Percentiles rank a stretch among this genome's conserved stretches.
phyloP scores from a whole-genome alignment of 1,140 invertebrate species.

The Pollicipes pollicipes region DNA sequence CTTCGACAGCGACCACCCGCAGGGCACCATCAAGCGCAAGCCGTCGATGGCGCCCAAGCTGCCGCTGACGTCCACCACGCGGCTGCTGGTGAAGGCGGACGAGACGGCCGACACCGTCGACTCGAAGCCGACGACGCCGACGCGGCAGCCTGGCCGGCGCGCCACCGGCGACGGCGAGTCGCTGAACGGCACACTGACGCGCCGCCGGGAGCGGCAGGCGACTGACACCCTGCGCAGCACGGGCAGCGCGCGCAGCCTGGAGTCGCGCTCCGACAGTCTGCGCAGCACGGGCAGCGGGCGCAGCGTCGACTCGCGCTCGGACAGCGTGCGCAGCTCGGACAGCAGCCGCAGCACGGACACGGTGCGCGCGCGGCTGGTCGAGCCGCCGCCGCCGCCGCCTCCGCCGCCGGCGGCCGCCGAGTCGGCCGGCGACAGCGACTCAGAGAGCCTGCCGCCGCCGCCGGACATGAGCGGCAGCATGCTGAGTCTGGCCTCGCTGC shows the following conservation, averaged over 20 bases:
- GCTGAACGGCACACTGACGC: conserved; percentile 7
- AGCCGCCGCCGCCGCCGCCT: conserved; percentile 24
- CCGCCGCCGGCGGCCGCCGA: conserved; percentile 22
- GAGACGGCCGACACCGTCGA: conserved; percentile 24
- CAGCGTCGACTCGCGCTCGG: conserved; percentile 7
- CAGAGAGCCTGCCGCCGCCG: conserved; percentile 27
- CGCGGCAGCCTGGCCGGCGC: not conserved
- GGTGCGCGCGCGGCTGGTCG: conserved; percentile 12
- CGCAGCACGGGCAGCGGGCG: conserved; percentile 8
- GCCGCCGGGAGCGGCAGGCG: conserved; percentile 8
- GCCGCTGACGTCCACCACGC: conserved; percentile 72
- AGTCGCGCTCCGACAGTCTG: conserved; percentile 8
- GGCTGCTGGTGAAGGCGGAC: conserved; percentile 60
- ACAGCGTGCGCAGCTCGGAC: conserved; percentile 13
- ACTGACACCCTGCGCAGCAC: conserved; percentile 7
- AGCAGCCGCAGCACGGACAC: conserved; percentile 12
- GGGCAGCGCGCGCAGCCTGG: conserved; percentile 10
- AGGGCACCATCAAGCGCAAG: conserved; percentile 62
- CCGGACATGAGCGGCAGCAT: conserved; percentile 20
- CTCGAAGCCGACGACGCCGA: not conserved
- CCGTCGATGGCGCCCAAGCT: conserved; percentile 60
- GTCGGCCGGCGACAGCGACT: conserved; percentile 16
- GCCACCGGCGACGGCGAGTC: conserved; percentile 10
- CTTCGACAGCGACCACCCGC: conserved; percentile 52
- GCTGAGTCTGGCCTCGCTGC: conserved; percentile 24